Base-by-base conservation (phyloP, 2,113 vertebrate genomes). In the Struthidea cinerea region DNA sequence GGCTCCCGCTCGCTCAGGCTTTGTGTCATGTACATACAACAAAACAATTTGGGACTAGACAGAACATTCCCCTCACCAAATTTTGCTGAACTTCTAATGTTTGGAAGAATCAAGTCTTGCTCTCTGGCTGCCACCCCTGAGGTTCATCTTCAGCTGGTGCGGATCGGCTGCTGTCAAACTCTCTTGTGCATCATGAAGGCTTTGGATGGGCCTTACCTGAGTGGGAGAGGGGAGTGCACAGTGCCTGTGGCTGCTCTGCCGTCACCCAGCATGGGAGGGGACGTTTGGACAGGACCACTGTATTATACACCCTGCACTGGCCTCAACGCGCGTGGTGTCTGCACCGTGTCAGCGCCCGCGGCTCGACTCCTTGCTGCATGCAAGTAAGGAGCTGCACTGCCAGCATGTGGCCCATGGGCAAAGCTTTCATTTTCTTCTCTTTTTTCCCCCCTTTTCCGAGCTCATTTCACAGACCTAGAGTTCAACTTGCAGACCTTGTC, bases 401-500 rank as follows among this genome's bases (percentile, higher is more conserved):
- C 93, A 95, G 94, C 96, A 93, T 92, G 93, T 83, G 59, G 67
- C 85, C 77, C 44, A 7, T 19, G 56, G 88, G 79, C 90, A 93
- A 92, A 95, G 75, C 82, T 95, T 64, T 52, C 42, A 6, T 57
- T 26, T 32, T 3, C 13, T 26, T 4, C 2, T 23, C 7, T 1
- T 14, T 30, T 17, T 13, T 33, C 15, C 24, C 16, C 1, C 17
- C 10, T 73, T 91, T 79, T 73, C 53, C 60, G 44, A 22, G 71
- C 68, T 92, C 85, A 30, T 75, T 95, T 79, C 90, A 63, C 2
- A 3, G 76, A 56, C 52, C 35, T 64, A 19, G 33, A 64, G 47
- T 78, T 91, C 52, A 7, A 8, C 71, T 83, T 89, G 90, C 84
- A 86, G 94, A 41, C 73, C 68, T 59, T 88, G 79, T 73, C 84